Conservation (phyloP, 2,113 vertebrate genomes). For the Myotis lucifugus region DNA sequence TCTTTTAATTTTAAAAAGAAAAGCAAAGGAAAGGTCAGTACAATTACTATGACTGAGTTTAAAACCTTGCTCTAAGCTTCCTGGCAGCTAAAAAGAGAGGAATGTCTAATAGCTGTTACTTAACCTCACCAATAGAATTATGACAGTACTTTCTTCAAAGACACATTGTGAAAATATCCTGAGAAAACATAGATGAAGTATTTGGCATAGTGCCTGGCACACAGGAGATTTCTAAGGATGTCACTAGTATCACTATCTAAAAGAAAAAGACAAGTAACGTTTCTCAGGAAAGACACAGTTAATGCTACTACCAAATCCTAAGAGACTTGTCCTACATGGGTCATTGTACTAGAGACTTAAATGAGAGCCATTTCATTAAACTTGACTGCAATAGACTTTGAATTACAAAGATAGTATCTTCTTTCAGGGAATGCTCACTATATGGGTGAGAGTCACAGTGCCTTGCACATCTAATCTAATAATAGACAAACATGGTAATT, state of each 20-base stretch:
- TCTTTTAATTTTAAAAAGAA: background rate
- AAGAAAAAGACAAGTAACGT: background rate
- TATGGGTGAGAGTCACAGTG: background rate
- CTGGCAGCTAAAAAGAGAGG: background rate
- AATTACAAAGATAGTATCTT: background rate
- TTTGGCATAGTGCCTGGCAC: background rate
- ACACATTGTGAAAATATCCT: background rate
- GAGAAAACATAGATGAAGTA: background rate
- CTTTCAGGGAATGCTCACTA: background rate
- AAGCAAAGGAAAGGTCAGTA: background rate
- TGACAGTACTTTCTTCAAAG: background rate
- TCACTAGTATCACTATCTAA: background rate
- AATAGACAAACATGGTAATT: no score
- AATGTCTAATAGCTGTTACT: background rate
- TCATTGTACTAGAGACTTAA: background rate
- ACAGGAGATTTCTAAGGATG: background rate
- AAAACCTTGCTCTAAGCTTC: slow-evolving; percentile 1
- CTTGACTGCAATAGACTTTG: background rate
- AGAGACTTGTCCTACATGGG: background rate
- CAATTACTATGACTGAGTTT: background rate
- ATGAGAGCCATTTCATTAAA: background rate
- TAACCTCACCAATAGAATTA: background rate
- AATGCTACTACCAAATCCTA: background rate
- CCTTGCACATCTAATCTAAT: background rate
- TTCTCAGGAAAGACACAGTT: background rate